These are phyloP conservation scores for Probosciger aterrimus DNA, from an alignment of 2,113 vertebrate genomes.

Conservation along the genomic window DNA sequence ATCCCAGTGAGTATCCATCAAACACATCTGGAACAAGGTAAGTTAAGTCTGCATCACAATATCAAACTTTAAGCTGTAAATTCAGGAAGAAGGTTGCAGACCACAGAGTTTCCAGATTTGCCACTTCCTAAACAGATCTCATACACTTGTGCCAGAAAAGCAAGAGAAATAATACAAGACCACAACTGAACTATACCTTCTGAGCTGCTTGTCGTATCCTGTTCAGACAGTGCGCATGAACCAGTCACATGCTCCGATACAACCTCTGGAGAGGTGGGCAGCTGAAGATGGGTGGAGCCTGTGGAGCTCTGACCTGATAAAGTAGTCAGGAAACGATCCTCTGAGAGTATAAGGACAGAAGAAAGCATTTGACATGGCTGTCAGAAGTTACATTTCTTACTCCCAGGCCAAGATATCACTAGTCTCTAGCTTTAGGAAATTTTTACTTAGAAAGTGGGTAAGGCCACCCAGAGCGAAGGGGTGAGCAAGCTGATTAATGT, in stretches of 20 bases:
- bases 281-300: constrained; percentile 79
- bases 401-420: background rate
- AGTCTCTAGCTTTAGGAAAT: background rate
- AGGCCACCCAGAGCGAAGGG: background rate
- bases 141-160: background rate
- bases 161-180: background rate
- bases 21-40: constrained; percentile 84
- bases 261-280: constrained; percentile 85
- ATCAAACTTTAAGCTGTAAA: background rate
- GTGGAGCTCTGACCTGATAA: constrained; percentile 81
- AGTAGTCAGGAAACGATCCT: constrained; percentile 88
- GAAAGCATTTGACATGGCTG: background rate
- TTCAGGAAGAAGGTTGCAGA: background rate
- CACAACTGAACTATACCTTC: constrained; percentile 78
- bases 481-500: background rate
- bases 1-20: constrained; percentile 91
- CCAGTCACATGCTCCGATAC: constrained; percentile 73
- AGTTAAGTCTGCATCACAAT: background rate
- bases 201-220: constrained; percentile 84
- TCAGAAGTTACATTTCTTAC: background rate
- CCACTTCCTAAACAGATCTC: background rate
- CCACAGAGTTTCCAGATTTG: background rate
- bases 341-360: constrained; percentile 58
- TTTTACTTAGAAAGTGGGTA: background rate
- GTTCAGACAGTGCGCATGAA: constrained; percentile 67